A percentile compares a stretch with the other conserved stretches of the same genome.
phyloP scores from a whole-genome alignment of 1,140 invertebrate species.

The Trissolcus basalis region DNA sequence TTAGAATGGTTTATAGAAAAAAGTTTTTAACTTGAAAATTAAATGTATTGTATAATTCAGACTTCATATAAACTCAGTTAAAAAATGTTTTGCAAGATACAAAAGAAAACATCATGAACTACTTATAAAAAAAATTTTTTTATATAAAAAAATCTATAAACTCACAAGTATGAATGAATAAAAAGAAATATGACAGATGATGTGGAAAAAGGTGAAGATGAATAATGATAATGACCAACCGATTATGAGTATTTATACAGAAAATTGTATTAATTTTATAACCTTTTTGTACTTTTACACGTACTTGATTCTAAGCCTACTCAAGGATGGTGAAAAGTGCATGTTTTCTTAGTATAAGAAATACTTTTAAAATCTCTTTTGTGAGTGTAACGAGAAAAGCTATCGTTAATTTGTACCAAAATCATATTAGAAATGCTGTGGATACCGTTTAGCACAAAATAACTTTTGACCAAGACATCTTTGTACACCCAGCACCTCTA shows the following conservation, averaged over 20 bases:
- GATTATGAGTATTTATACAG: slow-evolving; percentile 50
- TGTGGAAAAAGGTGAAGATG: slow-evolving; percentile 14
- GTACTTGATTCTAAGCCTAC: slow-evolving; percentile 52
- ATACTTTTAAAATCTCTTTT: slow-evolving; percentile 53
- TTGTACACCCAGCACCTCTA: slow-evolving; percentile 41
- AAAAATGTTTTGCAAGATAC: too few species aligned
- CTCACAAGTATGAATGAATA: too few species aligned
- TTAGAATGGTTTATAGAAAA: too few species aligned
- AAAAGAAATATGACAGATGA: too few species aligned
- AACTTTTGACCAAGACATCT: slow-evolving; percentile 23
- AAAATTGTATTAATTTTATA: slow-evolving; percentile 59
- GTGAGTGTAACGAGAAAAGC: slow-evolving; percentile 49
- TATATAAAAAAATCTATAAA: too few species aligned
- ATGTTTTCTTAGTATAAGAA: slow-evolving; percentile 57
- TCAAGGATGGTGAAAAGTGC: slow-evolving; percentile 56
- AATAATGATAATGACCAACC: slow-evolving; percentile 26
- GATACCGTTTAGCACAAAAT: slow-evolving; percentile 48
- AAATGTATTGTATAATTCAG: too few species aligned
- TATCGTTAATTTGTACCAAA: slow-evolving; percentile 42
- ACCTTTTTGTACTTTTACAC: slow-evolving; percentile 56
- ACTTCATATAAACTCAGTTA: too few species aligned
- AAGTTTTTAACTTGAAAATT: too few species aligned
- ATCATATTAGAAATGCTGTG: slow-evolving; percentile 45
- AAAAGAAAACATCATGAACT: too few species aligned
- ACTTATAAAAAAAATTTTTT: too few species aligned